A percentile compares a stretch with the other conserved stretches of the same genome.
Evolutionary conservation across 2,113 vertebrate species (phyloP).

Genomic region (Macroglossus sobrinus): DNA sequence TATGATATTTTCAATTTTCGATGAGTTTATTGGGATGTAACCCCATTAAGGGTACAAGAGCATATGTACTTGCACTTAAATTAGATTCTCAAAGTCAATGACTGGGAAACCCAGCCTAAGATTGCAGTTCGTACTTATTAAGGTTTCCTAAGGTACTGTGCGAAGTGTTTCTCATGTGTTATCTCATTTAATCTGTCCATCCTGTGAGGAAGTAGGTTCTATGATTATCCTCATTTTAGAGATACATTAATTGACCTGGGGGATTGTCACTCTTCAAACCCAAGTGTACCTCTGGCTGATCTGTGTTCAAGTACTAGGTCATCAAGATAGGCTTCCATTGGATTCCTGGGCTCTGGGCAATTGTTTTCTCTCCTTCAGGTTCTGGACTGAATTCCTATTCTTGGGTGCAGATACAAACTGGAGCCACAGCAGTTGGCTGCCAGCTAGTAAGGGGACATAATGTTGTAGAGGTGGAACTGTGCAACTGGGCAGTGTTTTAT

Average conservation of each 20-base stretch:
- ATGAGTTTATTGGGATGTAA: not conserved
- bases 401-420: not conserved
- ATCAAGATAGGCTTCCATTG: not conserved
- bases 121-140: not conserved
- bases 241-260: not conserved
- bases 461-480: not conserved
- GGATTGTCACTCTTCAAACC: not conserved
- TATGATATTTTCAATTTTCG: not conserved
- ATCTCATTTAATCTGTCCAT: not conserved
- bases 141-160: not conserved
- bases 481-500: rapidly evolving
- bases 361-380: not conserved
- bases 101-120: not conserved
- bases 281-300: not conserved
- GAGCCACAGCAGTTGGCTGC: not conserved
- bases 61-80: not conserved
- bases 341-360: not conserved
- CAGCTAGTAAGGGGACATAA: not conserved
- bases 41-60: not conserved
- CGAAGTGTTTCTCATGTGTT: not conserved
- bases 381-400: not conserved
- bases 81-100: not conserved
- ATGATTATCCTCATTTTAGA: not conserved
- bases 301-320: not conserved
- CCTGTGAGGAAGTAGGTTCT: not conserved